Percentiles rank a stretch among this genome's conserved stretches.
These are phyloP conservation scores for Grus americana DNA, from an alignment of 2,113 vertebrate genomes.

Conservation along the genomic window DNA sequence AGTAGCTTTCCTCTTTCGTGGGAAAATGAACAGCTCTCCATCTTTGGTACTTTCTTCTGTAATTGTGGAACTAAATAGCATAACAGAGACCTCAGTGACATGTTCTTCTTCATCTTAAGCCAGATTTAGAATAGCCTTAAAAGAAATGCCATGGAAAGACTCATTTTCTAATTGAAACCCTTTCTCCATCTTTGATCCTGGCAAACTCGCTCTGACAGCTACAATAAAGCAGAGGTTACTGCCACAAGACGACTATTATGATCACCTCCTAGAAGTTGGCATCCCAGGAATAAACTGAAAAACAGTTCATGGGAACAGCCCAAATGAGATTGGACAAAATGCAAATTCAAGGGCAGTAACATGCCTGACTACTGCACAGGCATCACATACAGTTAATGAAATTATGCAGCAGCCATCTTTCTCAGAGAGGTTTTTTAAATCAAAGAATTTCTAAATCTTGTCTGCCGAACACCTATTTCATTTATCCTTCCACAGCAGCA, in stretches of 20 bases:
- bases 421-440: not conserved
- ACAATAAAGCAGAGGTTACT: not conserved
- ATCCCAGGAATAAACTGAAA: not conserved
- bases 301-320: not conserved
- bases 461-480: not conserved
- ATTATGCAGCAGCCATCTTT: not conserved
- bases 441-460: not conserved
- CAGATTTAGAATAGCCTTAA: not conserved
- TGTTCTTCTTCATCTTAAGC: not conserved
- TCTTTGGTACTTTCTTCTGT: not conserved
- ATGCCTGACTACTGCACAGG: not conserved
- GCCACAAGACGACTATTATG: not conserved
- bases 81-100: not conserved
- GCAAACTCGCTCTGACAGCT: not conserved
- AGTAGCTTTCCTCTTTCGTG: not conserved
- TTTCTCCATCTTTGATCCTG: not conserved
- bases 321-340: not conserved
- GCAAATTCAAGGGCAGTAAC: not conserved
- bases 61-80: conserved; percentile 31
- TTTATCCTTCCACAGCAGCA: not conserved
- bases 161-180: not conserved
- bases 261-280: not conserved
- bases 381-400: not conserved
- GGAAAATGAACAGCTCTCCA: conserved; percentile 5
- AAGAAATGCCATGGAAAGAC: not conserved